Evolutionary conservation across 2,113 vertebrate species (phyloP).

Genomic region (Mesocricetus auratus): DNA sequence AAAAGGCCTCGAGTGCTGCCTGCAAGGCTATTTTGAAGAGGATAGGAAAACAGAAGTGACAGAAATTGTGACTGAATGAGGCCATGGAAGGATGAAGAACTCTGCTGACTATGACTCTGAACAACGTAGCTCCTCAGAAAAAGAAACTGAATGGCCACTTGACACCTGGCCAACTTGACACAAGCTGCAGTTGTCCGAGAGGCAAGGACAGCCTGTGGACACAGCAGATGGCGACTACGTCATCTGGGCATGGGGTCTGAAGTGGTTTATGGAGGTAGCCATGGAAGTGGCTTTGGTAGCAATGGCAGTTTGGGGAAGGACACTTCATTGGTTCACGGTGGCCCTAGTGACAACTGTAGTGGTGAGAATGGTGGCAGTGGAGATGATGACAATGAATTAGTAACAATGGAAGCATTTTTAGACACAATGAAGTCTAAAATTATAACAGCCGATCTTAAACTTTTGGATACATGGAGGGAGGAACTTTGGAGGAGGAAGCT

Average conservation of each 20-base stretch:
- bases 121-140: background rate
- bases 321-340: background rate
- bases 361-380: background rate
- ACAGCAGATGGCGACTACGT: background rate
- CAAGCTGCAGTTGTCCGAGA: too few relatives aligned
- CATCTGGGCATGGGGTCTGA: background rate
- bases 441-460: background rate
- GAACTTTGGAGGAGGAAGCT: background rate
- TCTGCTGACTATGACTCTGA: background rate
- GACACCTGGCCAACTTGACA: too few relatives aligned
- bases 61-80: background rate
- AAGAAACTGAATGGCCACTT: background rate
- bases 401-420: background rate
- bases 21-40: background rate
- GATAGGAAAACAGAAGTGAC: background rate
- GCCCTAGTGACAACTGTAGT: background rate
- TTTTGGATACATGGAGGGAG: background rate
- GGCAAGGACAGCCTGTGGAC: background rate
- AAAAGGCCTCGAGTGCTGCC: background rate
- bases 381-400: too few relatives aligned
- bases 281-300: background rate
- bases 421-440: too few relatives aligned
- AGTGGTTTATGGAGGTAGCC: background rate
- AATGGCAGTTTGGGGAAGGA: background rate
- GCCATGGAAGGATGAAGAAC: background rate